Base-by-base conservation (phyloP, 2,113 vertebrate genomes). In the Pachycephala philippinensis region DNA sequence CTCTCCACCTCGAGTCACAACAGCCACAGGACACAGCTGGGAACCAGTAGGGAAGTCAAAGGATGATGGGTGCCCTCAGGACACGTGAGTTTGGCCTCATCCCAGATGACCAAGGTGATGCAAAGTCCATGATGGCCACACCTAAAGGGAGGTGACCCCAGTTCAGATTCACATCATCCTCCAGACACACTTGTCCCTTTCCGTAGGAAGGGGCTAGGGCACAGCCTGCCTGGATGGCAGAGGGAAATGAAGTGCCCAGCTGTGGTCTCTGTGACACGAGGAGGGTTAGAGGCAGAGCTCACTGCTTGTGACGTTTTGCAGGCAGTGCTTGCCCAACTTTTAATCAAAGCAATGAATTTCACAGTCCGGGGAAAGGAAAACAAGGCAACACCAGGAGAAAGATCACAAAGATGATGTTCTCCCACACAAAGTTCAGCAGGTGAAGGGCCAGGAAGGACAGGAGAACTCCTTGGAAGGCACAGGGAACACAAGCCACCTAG, bases 71-170 rank as follows among this genome's bases (percentile, higher is more conserved):
- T 65, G 45, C 45, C 59, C 59, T 57, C 72, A 37, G 54, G 37
- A 63, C 15, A 50, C 5, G 24, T 0, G 7, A 79, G 49, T n/a
- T 47, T 4, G 0, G 2, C 49, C n/a, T 33, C 37, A 70, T 33
- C 9, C 28, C 42, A 44, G 66, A 4, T 5, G 2, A 33, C 76
- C 84, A 39, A 60, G 45, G 27, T 13, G 71, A 17, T 37, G 19
- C 16, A 15, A 57, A 83, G 24, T 31, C 70, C 57, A 17, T 1
- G 1, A 4, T 27, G 18, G 52, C 15, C 30, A 60, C 66, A 54
- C 44, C 57, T 35, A 27, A 72, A 24, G 33, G 9, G 42, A 59
- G 52, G 26, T 59, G 66, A 80, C 22, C 21, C 47, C 56, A 57
- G 19, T 49, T 44, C n/a, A 80, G 31, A 10, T 5, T 42, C 49